Percentiles rank a stretch among this genome's conserved stretches.
Conservation (phyloP, 2,888 invertebrate genomes). For the Campoplex capitator region DNA sequence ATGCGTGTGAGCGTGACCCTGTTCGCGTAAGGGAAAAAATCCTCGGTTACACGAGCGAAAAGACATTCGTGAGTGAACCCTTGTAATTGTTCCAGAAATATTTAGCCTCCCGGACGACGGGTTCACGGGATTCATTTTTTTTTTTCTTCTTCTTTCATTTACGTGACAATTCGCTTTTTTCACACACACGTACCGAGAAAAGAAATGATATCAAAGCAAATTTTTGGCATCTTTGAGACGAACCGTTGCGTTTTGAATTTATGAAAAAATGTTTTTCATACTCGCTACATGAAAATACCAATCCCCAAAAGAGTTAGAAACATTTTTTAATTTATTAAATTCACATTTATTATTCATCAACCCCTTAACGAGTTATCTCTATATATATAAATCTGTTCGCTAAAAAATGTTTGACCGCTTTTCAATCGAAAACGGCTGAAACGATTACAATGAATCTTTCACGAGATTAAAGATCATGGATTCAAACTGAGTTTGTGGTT, state of each 20-base stretch:
- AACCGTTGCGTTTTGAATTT: not conserved
- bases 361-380: too few species aligned
- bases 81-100: not conserved
- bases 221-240: not conserved
- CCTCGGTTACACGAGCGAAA: conserved; percentile 1
- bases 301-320: too few species aligned
- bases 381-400: too few species aligned
- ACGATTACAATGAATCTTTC: too few species aligned
- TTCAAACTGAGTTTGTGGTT: too few species aligned
- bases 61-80: not conserved
- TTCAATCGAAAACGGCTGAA: too few species aligned
- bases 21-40: conserved; percentile 3
- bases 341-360: too few species aligned
- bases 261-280: too few species aligned
- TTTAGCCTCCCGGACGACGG: not conserved
- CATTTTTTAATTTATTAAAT: too few species aligned
- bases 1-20: conserved; percentile 1
- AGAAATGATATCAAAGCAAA: not conserved
- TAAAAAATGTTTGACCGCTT: too few species aligned
- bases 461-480: too few species aligned
- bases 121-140: not conserved
- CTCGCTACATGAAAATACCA: too few species aligned
- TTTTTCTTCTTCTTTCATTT: not conserved
- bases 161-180: not conserved
- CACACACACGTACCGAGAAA: not conserved